Evolutionary conservation across 37 sponge, comb jelly and placozoan species (phyloP), one percentile per base, ranked within the genome.

Genomic region (Ephydatia muelleri): DNA sequence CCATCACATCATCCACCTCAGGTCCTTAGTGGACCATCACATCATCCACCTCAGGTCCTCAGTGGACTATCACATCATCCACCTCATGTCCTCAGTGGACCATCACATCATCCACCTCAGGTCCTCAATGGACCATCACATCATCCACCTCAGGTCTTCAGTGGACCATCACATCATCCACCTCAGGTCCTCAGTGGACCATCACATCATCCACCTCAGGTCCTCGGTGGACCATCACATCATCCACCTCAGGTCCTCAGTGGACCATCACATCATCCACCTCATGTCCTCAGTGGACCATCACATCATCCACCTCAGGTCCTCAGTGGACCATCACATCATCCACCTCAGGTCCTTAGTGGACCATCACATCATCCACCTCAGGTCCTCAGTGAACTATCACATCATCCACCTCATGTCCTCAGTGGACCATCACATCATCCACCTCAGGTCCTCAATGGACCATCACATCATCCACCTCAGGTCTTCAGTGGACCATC

Each of bases 71-170:
- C 47, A 43, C 47, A 43, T 43, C 8, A 8, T 43, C 47, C 47
- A 43, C 47, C 47, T 43, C 47, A 43, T 4, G 47, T 43, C 47
- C 47, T 43, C 47, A 43, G 6, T 43, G 47, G 47, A 43, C 47
- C 47, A 43, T 43, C 47, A 43, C 47, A 43, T 43, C 47, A 8
- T 43, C 47, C 47, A 43, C 47, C 47, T 43, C 47, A n/a, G n/a
- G n/a, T n/a, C n/a, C n/a, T n/a, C n/a, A n/a, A n/a, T n/a, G 57
- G 57, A 57, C 57, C 57, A 57, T 57, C 57, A 57, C 57, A 57
- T 57, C 57, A 57, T 57, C 57, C 57, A 57, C 57, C 57, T 14
- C 57, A 57, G 57, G 57, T 57, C 57, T 21, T 57, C 57, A 57
- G 57, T 57, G 57, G 57, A 14, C 57, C 57, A 57, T 57, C 57